Evolutionary conservation across 2,113 vertebrate genomes (phyloP).

Genomic region (Limanda limanda): DNA sequence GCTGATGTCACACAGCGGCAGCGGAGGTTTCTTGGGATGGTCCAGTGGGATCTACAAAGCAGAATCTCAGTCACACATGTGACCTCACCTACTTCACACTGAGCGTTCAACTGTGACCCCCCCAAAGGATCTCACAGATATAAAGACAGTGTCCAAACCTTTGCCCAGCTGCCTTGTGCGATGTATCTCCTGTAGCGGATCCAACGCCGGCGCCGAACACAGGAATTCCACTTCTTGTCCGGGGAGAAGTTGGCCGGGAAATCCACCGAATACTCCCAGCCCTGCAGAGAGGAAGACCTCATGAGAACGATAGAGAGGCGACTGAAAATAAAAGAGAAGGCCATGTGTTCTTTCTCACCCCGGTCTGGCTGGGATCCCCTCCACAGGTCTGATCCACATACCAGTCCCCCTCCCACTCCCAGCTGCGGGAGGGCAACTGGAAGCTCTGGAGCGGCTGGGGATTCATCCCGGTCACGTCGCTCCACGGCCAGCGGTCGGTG

Average conservation of each 20-base stretch:
- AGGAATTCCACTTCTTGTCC: constrained; percentile 97
- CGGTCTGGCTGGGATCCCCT: constrained; percentile 94
- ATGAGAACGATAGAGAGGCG: neutral
- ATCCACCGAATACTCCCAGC: constrained; percentile 96
- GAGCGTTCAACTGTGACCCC: neutral
- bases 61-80: neutral
- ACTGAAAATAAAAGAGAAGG: neutral
- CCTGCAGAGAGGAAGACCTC: constrained; percentile 73
- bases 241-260: constrained; percentile 94
- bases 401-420: constrained; percentile 99
- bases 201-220: constrained; percentile 94
- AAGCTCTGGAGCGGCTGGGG: constrained; percentile 91
- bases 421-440: constrained; percentile 89
- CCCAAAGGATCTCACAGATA: neutral
- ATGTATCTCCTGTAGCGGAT: constrained; percentile 96
- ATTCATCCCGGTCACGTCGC: constrained; percentile 91
- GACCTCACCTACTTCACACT: neutral
- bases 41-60: constrained; percentile 76
- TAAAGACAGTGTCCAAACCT: constrained; percentile 76
- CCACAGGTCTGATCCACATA: constrained; percentile 97
- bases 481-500: constrained; percentile 98
- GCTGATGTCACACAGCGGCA: constrained; percentile 93
- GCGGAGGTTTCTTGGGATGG: constrained; percentile 80
- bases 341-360: constrained; percentile 84
- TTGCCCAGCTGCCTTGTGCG: constrained; percentile 90